Evolutionary conservation across 2,797 vertebrate genomes (phyloP).

Genomic region (Sebastes goodei): DNA sequence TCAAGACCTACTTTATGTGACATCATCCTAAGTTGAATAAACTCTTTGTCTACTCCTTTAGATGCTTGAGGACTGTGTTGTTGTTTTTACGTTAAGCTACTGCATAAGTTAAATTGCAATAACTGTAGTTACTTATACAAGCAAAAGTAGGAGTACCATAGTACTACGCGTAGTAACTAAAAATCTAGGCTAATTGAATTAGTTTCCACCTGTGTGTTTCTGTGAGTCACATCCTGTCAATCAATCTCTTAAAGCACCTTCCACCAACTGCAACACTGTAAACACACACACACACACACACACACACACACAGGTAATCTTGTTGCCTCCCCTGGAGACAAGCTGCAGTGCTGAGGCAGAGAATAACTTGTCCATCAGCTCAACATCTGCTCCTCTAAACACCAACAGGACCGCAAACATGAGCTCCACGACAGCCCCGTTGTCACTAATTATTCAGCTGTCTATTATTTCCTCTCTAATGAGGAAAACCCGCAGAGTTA

Average conservation of each 20-base stretch:
- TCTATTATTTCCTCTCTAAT: not conserved
- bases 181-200: not conserved
- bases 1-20: not conserved
- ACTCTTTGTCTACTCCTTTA: not conserved
- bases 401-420: not conserved
- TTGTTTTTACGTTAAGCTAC: not conserved
- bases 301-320: not conserved
- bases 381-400: slow-evolving; percentile 4
- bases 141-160: not conserved
- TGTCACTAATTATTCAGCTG: slow-evolving; percentile 5
- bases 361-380: not conserved
- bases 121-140: not conserved
- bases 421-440: not conserved
- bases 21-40: not conserved
- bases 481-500: not conserved
- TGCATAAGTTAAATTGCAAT: not conserved
- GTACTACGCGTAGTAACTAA: not conserved
- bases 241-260: not conserved
- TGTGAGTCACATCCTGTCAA: not conserved
- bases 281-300: not conserved
- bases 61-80: not conserved
- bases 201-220: not conserved
- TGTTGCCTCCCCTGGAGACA: not conserved
- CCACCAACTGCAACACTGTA: not conserved
- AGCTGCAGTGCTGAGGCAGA: not conserved